Evolutionary conservation across 2,113 vertebrate genomes (phyloP).

Genomic region (Tautogolabrus adspersus): DNA sequence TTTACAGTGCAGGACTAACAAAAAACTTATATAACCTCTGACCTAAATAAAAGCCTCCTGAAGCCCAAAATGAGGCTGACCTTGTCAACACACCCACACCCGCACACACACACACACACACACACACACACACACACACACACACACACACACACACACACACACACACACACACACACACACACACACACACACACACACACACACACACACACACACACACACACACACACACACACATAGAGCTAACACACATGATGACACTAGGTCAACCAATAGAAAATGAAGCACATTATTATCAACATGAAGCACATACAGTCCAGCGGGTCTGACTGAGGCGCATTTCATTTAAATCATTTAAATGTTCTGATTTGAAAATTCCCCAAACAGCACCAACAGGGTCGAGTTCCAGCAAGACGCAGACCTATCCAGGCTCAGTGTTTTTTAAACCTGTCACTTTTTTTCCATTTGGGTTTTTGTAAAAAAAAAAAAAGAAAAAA

Average conservation of each 20-base stretch:
- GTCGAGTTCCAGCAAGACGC: neutral
- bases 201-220: too few species aligned
- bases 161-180: neutral
- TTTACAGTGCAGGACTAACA: conserved; percentile 17
- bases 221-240: conserved; percentile 22
- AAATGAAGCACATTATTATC: neutral
- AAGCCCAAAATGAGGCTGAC: conserved; percentile 4
- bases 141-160: conserved; percentile 5
- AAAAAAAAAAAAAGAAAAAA: conserved; percentile 5
- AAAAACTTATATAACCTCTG: conserved; percentile 5
- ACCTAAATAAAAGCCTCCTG: conserved; percentile 20
- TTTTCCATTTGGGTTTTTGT: conserved; percentile 32
- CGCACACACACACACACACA: conserved; percentile 24
- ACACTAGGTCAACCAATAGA: neutral
- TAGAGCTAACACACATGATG: neutral
- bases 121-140: conserved; percentile 19
- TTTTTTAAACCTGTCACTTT: conserved; percentile 24
- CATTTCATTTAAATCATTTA: neutral
- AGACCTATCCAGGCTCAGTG: neutral
- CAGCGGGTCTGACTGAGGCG: conserved; percentile 3
- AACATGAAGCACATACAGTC: conserved; percentile 33
- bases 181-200: too few species aligned
- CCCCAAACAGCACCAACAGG: neutral
- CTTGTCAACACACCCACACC: conserved; percentile 19
- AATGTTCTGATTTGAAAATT: neutral